Percentiles rank a stretch among this genome's conserved stretches.
Evolutionary conservation across 1,140 invertebrate genomes (phyloP).

Genomic region (Pinna nobilis): DNA sequence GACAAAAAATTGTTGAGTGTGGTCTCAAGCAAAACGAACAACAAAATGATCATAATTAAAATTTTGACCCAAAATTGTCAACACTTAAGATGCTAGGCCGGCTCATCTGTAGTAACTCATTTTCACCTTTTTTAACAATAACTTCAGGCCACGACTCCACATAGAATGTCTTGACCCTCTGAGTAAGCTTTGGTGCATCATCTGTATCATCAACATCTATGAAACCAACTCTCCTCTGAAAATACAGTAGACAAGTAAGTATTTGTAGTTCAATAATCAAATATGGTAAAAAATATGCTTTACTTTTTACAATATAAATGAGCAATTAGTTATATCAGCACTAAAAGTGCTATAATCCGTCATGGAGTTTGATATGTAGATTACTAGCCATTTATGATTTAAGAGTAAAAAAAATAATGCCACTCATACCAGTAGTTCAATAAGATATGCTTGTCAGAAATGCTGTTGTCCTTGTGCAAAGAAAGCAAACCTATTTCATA

Average conservation of each 20-base stretch:
- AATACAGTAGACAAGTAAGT: slow-evolving; percentile 1
- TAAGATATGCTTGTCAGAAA: too few relatives aligned
- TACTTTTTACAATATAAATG: background rate
- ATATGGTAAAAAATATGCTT: background rate
- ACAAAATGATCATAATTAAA: too few relatives aligned
- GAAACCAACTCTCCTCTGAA: slow-evolving; percentile 24
- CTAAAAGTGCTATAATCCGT: background rate
- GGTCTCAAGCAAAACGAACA: too few relatives aligned
- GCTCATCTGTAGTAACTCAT: too few relatives aligned
- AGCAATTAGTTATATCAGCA: background rate
- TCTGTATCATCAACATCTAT: slow-evolving; percentile 1
- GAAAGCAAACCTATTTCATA: too few relatives aligned
- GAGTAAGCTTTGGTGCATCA: slow-evolving; percentile 26
- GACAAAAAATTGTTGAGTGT: too few relatives aligned
- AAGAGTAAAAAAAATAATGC: background rate
- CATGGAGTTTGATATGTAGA: background rate
- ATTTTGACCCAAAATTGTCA: too few relatives aligned
- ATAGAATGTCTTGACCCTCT: slow-evolving; percentile 51
- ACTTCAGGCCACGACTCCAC: slow-evolving; percentile 52
- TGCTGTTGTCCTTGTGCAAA: too few relatives aligned
- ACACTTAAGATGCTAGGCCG: too few relatives aligned
- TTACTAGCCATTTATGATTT: background rate
- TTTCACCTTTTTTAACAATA: slow-evolving; percentile 43
- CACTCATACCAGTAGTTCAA: too few relatives aligned
- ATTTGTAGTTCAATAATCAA: background rate